Conservation (phyloP, 23 tunicate genomes). For the Ciona savignyi region DNA sequence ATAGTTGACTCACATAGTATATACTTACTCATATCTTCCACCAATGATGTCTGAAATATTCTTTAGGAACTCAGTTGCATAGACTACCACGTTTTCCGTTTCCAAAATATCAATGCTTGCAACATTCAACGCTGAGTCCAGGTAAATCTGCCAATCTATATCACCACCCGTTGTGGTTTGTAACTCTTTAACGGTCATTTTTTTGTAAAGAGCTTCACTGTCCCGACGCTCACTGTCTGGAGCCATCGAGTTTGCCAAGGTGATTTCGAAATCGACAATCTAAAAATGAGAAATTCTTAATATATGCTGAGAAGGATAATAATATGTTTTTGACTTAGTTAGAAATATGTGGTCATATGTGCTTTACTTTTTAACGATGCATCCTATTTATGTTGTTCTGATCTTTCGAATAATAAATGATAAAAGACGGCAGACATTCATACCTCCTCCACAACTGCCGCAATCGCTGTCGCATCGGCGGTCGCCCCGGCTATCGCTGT, state of each 20-base stretch:
- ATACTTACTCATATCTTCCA: slow-evolving; percentile 30
- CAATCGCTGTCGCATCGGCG: slow-evolving; percentile 16
- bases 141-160: slow-evolving; percentile 53
- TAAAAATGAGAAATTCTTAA: background rate
- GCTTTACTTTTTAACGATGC: too few relatives aligned
- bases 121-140: slow-evolving; percentile 14
- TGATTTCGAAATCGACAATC: slow-evolving; percentile 67
- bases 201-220: slow-evolving; percentile 46
- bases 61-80: slow-evolving; percentile 49
- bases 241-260: slow-evolving; percentile 50
- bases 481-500: background rate
- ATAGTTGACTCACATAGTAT: background rate
- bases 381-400: too few relatives aligned
- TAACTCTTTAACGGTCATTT: slow-evolving; percentile 37
- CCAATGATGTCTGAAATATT: slow-evolving; percentile 37
- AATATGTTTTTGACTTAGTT: background rate
- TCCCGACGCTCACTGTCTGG: slow-evolving; percentile 58
- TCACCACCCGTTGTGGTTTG: background rate
- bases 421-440: too few relatives aligned
- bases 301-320: background rate
- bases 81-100: slow-evolving; percentile 38
- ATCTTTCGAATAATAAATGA: too few relatives aligned
- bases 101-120: background rate
- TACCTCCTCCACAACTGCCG: slow-evolving; percentile 28
- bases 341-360: background rate